These are phyloP conservation scores for Drosophila anomalata DNA, from an alignment of 2,888 invertebrate species.

Conservation along the genomic window DNA sequence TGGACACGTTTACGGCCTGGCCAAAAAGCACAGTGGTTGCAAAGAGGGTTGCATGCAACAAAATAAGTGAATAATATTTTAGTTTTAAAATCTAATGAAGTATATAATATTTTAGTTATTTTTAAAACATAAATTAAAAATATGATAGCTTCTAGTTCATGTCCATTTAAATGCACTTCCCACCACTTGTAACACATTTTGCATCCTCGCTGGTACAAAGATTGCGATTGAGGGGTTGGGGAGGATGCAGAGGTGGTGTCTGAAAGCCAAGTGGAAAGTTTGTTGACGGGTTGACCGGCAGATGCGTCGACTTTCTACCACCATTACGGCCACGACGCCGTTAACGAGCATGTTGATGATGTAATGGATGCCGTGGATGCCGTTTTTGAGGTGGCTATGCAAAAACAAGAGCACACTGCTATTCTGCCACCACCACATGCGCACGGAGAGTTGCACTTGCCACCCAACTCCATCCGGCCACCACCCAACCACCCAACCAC, in stretches of 20 bases:
- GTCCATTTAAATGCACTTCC: constrained; percentile 41
- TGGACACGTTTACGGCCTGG: constrained; percentile 32
- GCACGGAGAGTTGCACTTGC: constrained; percentile 35
- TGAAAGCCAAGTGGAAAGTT: constrained; percentile 3
- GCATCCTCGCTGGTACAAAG: not conserved
- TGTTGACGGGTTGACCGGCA: constrained; percentile 51
- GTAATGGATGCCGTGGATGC: constrained; percentile 58
- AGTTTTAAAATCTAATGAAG: not conserved
- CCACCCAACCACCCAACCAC: constrained; percentile 5
- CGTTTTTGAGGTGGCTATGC: constrained; percentile 37
- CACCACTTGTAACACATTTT: constrained; percentile 75
- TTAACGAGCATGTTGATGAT: constrained; percentile 37
- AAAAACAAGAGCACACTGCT: constrained; percentile 11
- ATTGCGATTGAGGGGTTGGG: not conserved
- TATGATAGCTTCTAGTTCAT: not conserved
- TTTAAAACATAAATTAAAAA: not conserved
- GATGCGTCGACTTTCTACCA: constrained; percentile 56
- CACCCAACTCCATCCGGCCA: not conserved
- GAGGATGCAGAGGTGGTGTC: not conserved
- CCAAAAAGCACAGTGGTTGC: constrained; percentile 36
- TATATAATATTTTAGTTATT: not conserved
- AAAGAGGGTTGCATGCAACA: constrained; percentile 8
- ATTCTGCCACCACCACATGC: constrained; percentile 17
- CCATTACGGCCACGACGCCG: constrained; percentile 30
- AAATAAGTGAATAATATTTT: not conserved